These are phyloP conservation scores for Amitus sp. DNA, from an alignment of 2,888 invertebrate genomes.

Conservation along the genomic window DNA sequence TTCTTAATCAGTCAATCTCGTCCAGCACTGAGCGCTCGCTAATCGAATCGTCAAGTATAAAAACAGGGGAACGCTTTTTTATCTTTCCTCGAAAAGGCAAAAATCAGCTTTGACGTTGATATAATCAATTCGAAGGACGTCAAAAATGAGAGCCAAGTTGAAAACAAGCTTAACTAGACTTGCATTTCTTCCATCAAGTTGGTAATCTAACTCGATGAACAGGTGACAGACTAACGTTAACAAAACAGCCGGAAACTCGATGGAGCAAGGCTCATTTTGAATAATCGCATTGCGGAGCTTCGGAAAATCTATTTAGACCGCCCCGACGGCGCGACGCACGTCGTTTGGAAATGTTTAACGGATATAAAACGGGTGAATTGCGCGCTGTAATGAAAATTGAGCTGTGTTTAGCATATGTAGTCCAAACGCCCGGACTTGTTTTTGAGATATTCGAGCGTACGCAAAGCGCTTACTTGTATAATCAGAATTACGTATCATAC, in stretches of 20 bases:
- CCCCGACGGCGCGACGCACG: constrained; percentile 11
- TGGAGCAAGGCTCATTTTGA: constrained; percentile 22
- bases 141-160: no score
- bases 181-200: constrained; percentile 10
- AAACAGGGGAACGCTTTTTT: no score
- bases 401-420: no score
- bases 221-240: constrained; percentile 22
- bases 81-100: no score
- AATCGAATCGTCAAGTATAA: no score
- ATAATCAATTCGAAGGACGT: no score
- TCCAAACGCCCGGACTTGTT: no score
- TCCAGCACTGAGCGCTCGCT: not conserved
- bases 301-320: constrained; percentile 26
- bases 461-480: no score
- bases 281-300: constrained; percentile 20
- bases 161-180: constrained; percentile 16
- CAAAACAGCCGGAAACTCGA: constrained; percentile 21
- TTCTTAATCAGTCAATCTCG: not conserved
- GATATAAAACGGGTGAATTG: constrained; percentile 9
- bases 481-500: no score
- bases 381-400: not conserved
- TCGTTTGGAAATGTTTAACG: constrained; percentile 10
- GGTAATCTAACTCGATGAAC: constrained; percentile 15
- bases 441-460: no score
- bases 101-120: no score